Evolutionary conservation across 2,797 vertebrate genomes (phyloP).

Genomic region (Chelon labrosus): DNA sequence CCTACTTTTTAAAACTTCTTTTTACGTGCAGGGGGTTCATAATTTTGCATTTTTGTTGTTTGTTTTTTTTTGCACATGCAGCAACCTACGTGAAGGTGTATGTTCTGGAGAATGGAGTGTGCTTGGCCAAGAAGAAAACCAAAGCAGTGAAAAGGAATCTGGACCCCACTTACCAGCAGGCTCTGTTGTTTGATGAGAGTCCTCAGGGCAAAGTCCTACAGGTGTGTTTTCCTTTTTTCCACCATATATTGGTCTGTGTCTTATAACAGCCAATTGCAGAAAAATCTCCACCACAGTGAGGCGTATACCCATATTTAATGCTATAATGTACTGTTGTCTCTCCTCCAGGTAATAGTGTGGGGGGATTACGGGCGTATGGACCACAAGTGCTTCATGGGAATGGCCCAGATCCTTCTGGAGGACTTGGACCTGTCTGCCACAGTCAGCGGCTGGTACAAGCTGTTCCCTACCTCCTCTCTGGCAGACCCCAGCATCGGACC

Average conservation of each 20-base stretch:
- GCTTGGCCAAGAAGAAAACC: slow-evolving; percentile 98
- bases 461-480: slow-evolving; percentile 98
- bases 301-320: not conserved
- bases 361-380: slow-evolving; percentile 99
- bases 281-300: not conserved
- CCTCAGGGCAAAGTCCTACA: slow-evolving; percentile 97
- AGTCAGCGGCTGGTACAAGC: slow-evolving; percentile 97
- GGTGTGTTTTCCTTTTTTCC: slow-evolving; percentile 69
- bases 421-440: slow-evolving; percentile 94
- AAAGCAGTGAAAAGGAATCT: slow-evolving; percentile 94
- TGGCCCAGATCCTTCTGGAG: slow-evolving; percentile 98
- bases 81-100: slow-evolving; percentile 98
- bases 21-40: not conserved
- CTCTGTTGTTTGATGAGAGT: slow-evolving; percentile 95
- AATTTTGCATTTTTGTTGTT: not conserved
- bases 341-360: slow-evolving; percentile 93
- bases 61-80: slow-evolving; percentile 58
- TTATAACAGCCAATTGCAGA: not conserved
- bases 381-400: slow-evolving; percentile 99
- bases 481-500: slow-evolving; percentile 96
- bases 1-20: not conserved
- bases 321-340: not conserved
- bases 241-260: no score
- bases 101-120: slow-evolving; percentile 93
- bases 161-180: slow-evolving; percentile 96